Conservation (phyloP, 2,113 vertebrate genomes). For the Brachirus orientalis region DNA sequence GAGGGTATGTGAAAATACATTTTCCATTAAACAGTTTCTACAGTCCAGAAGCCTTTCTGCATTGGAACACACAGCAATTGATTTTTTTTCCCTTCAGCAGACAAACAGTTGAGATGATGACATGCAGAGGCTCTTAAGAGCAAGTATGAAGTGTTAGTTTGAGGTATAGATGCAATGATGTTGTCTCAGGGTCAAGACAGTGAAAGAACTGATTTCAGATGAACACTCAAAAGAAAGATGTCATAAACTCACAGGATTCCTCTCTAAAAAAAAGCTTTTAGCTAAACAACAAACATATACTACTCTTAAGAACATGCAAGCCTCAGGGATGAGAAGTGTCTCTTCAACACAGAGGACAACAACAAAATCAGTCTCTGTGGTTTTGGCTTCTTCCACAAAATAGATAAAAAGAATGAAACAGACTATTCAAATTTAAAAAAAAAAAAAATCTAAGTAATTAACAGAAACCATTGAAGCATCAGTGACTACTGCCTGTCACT, state of each 20-base stretch:
- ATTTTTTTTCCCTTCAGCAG: constrained; percentile 12
- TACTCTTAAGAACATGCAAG: neutral
- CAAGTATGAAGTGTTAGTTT: neutral
- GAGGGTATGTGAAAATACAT: neutral
- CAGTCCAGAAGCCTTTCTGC: neutral
- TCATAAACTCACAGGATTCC: neutral
- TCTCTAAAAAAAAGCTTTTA: constrained; percentile 1
- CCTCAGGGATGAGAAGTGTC: constrained; percentile 1
- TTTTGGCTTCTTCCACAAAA: neutral
- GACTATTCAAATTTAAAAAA: neutral
- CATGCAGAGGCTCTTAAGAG: neutral
- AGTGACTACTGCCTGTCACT: too few relatives aligned
- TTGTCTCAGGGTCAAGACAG: neutral
- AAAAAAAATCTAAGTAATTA: too few relatives aligned
- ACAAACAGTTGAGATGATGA: neutral
- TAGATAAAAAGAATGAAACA: neutral
- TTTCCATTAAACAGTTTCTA: constrained; percentile 5
- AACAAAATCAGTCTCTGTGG: neutral
- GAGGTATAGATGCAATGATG: neutral
- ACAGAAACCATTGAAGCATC: too few relatives aligned
- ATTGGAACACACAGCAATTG: neutral
- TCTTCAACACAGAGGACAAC: neutral
- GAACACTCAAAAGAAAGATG: neutral
- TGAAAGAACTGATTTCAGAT: neutral
- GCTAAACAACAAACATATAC: neutral